Evolutionary conservation across 2,888 invertebrate species (phyloP).

Genomic region (Catonia carolina): DNA sequence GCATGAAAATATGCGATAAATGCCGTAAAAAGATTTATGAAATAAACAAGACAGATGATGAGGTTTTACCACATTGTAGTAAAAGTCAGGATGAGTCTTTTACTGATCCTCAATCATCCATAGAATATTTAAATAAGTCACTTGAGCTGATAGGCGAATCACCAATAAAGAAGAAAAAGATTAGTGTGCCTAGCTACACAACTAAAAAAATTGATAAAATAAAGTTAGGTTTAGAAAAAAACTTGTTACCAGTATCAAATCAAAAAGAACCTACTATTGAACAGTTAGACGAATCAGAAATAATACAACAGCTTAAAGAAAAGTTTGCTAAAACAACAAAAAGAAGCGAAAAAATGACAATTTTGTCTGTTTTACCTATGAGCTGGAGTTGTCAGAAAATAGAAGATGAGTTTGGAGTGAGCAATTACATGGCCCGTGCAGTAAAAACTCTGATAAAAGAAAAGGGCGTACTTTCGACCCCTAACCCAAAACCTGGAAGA

Average conservation of each 20-base stretch:
- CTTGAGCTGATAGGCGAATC: no score
- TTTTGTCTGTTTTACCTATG: no score
- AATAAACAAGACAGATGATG: no score
- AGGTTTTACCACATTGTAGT: no score
- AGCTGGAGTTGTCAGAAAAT: background rate
- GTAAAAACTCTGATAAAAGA: background rate
- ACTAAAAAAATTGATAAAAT: constrained; percentile 8
- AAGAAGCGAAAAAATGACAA: background rate
- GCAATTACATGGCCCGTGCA: constrained; percentile 3
- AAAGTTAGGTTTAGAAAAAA: background rate
- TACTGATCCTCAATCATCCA: no score
- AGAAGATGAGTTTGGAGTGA: constrained; percentile 10
- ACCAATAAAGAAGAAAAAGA: no score
- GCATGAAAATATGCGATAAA: no score
- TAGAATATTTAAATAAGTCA: no score
- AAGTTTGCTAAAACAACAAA: background rate
- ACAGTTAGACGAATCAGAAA: background rate
- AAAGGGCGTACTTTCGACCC: constrained; percentile 6
- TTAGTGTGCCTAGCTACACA: no score
- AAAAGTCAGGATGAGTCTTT: no score
- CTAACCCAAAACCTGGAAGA: constrained; percentile 5
- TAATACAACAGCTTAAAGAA: background rate
- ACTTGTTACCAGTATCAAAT: background rate
- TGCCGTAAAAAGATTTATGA: no score
- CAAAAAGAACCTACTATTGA: background rate